These are phyloP conservation scores for Venustoraphidia nigricollis DNA, from an alignment of 2,888 invertebrate genomes.

Conservation along the genomic window DNA sequence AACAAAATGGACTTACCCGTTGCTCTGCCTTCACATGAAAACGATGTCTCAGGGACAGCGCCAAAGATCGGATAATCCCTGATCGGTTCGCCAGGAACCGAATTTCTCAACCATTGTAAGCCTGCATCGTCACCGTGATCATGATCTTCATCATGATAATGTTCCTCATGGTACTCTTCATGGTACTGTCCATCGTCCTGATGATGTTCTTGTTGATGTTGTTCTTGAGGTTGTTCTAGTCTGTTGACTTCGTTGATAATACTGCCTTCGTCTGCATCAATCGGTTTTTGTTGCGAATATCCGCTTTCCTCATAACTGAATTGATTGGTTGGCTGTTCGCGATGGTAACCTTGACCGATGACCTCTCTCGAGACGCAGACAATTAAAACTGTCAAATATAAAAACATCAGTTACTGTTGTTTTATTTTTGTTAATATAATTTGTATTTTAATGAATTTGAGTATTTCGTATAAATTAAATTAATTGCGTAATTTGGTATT, in stretches of 20 bases:
- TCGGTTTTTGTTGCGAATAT: slow-evolving; percentile 9
- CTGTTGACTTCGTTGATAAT: slow-evolving; percentile 21
- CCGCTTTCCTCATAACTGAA: slow-evolving; percentile 20
- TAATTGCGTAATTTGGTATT: too few species aligned
- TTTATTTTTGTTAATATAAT: too few species aligned
- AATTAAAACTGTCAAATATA: too few species aligned
- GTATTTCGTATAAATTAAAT: too few species aligned
- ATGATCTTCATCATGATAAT: slow-evolving; percentile 18
- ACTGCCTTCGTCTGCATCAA: slow-evolving; percentile 19
- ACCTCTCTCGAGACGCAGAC: too few species aligned
- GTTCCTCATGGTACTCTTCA: slow-evolving; percentile 5
- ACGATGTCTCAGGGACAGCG: slow-evolving; percentile 41
- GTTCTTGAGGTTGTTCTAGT: background rate
- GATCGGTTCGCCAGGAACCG: slow-evolving; percentile 51
- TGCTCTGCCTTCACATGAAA: slow-evolving; percentile 41
- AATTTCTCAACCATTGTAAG: slow-evolving; percentile 38
- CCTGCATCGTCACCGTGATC: slow-evolving; percentile 28
- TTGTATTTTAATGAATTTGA: too few species aligned
- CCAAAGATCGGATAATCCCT: slow-evolving; percentile 46
- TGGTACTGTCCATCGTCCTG: background rate
- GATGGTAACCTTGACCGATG: slow-evolving; percentile 10
- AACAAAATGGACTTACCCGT: slow-evolving; percentile 30
- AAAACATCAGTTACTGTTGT: too few species aligned
- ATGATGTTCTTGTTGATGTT: background rate
- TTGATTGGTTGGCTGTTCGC: slow-evolving; percentile 21